A percentile compares a stretch with the other conserved stretches of the same genome.
phyloP scores from a whole-genome alignment of 2,113 vertebrate genomes.

The Trematomus loennbergii region DNA sequence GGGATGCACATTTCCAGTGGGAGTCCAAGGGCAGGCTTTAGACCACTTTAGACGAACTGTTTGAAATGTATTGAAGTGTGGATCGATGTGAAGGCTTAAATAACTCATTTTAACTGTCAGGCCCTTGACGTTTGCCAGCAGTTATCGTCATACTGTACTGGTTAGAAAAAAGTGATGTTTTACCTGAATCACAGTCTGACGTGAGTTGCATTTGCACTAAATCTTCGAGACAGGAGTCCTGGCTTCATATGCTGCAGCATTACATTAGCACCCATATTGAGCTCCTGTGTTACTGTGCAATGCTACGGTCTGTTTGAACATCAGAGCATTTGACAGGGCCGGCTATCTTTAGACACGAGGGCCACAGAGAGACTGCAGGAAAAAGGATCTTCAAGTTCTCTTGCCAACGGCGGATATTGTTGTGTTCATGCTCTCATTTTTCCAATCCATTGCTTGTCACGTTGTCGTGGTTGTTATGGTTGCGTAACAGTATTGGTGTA shows the following conservation, averaged over 20 bases:
- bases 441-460: conserved; percentile 44
- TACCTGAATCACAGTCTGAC: conserved; percentile 11
- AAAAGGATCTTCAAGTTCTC: conserved; percentile 40
- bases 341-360: conserved; percentile 37
- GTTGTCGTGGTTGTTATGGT: conserved; percentile 71
- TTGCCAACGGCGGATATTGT: conserved; percentile 28
- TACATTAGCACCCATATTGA: neutral
- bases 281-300: conserved; percentile 27
- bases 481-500: conserved; percentile 61
- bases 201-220: conserved; percentile 10
- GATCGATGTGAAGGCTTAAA: neutral
- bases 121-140: neutral
- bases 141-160: neutral
- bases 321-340: conserved; percentile 11
- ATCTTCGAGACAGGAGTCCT: neutral
- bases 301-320: conserved; percentile 38
- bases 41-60: neutral
- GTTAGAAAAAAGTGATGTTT: conserved; percentile 7
- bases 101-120: neutral
- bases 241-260: neutral
- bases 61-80: conserved; percentile 17
- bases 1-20: conserved; percentile 26
- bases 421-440: conserved; percentile 36
- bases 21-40: conserved; percentile 1
- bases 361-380: conserved; percentile 32